phyloP scores from a whole-genome alignment of 2,797 vertebrate genomes.

The Neosilurus mollespiculum region DNA sequence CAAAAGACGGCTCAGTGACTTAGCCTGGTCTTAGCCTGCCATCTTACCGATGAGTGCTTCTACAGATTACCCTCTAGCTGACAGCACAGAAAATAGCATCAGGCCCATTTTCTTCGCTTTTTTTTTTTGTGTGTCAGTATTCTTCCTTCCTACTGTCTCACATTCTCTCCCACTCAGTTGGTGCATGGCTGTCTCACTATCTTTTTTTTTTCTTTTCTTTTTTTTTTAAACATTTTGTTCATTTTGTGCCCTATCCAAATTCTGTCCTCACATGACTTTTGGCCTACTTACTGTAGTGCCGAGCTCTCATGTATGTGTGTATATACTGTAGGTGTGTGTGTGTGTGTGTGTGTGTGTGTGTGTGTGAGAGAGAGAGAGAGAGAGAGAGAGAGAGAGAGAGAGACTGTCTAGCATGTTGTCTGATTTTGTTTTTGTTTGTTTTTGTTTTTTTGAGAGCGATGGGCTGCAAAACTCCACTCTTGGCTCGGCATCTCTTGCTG shows the following conservation, averaged over 20 bases:
- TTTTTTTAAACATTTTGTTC: constrained; percentile 34
- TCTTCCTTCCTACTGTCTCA: constrained; percentile 35
- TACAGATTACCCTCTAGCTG: constrained; percentile 56
- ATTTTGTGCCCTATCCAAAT: constrained; percentile 31
- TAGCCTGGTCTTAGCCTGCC: constrained; percentile 54
- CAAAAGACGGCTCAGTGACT: constrained; percentile 53
- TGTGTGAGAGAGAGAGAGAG: too few species aligned
- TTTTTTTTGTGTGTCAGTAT: constrained; percentile 40
- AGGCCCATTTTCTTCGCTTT: constrained; percentile 38
- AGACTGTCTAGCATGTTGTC: constrained; percentile 26
- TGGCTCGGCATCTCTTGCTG: constrained; percentile 35
- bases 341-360: too few species aligned
- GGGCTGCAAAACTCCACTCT: constrained; percentile 41
- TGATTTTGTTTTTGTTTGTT: constrained; percentile 33
- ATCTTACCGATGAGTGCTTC: constrained; percentile 48
- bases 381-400: constrained; percentile 23
- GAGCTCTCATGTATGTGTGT: background rate
- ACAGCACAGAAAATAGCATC: constrained; percentile 57
- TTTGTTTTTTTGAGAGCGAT: constrained; percentile 51
- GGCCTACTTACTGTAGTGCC: constrained; percentile 64
- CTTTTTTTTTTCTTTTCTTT: constrained; percentile 31
- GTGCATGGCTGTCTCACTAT: constrained; percentile 55
- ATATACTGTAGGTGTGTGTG: too few species aligned
- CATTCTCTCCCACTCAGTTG: constrained; percentile 52
- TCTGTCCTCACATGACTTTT: constrained; percentile 64